Percentiles rank a stretch among this genome's conserved stretches.
Evolutionary conservation across 23 tunicate species (phyloP).

Genomic region (Oikopleura albicans): DNA sequence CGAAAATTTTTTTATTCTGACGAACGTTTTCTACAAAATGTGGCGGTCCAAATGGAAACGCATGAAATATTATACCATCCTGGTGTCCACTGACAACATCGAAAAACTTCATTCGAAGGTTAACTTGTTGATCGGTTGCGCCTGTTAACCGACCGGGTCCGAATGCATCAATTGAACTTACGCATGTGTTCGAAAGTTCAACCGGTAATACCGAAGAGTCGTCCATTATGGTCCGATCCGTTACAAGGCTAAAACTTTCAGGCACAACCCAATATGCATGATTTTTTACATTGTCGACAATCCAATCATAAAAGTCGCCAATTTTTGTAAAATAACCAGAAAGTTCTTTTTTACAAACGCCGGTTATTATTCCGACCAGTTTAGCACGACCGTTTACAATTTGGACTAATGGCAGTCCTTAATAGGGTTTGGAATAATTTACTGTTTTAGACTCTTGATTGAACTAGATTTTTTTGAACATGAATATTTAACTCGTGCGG

Average conservation of each 20-base stretch:
- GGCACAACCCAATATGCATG: not conserved
- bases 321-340: not conserved
- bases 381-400: not conserved
- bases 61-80: no score
- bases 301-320: not conserved
- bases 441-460: no score
- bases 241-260: not conserved
- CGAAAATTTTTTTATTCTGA: no score
- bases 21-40: no score
- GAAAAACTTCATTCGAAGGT: not conserved
- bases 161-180: not conserved
- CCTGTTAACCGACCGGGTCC: not conserved
- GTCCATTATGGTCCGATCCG: not conserved
- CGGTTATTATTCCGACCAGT: not conserved
- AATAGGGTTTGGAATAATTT: no score
- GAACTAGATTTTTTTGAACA: no score
- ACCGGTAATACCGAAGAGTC: not conserved
- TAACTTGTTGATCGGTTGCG: not conserved
- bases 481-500: no score
- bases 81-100: not conserved
- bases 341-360: not conserved
- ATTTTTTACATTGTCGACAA: not conserved
- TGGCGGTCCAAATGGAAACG: no score
- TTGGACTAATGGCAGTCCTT: not conserved
- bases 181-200: not conserved